Evolutionary conservation across 1,140 invertebrate genomes (phyloP), one percentile per base, ranked within the genome.

Genomic region (Ericerus pela): DNA sequence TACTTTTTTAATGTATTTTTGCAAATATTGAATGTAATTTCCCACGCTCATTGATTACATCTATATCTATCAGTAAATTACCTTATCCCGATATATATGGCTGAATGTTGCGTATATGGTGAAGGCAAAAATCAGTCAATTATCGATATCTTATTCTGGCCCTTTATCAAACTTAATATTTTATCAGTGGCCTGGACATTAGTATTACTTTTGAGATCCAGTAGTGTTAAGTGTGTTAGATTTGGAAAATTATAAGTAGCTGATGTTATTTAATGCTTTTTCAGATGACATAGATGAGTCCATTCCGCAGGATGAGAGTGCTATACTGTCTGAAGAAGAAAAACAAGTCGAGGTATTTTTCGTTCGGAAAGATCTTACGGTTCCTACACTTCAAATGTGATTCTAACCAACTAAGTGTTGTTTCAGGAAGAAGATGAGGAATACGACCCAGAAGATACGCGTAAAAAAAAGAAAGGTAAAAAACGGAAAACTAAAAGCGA

Each of bases 401-500:
- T 56, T 16, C 0, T 1, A 29, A 14, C 14, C 20, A 18, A 41
- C 22, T 41, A 41, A 18, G 2, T 53, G 16, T 16, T 31, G 20
- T 55, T 43, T 33, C 60, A 85, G 78, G 84, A 88, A 62, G 86
- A 88, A 65, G 81, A 84, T 67, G 86, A 89, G 65, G 85, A 88
- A 65, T 88, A 87, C 64, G 85, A 88, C 65, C 84, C 83, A 31
- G 85, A 88, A 67, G 84, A 86, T 71, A 73, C 70, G 51, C 76
- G 82, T 59, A 88, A 68, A 56, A 72, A 88, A 66, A 86, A 88
- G 69, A 91, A 91, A 64, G 87, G 85, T 4, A 93, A 93, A 68
- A 93, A 93, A 67, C 77, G 88, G 62, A 91, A 90, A 75, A 84
- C 83, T 20, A 76, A 81, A 62, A 81, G 86, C 60, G 87, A 89